Evolutionary conservation across 2,888 invertebrate genomes (phyloP), one percentile per base, ranked within the genome.

Genomic region (Chaetogeoica ovagalla): DNA sequence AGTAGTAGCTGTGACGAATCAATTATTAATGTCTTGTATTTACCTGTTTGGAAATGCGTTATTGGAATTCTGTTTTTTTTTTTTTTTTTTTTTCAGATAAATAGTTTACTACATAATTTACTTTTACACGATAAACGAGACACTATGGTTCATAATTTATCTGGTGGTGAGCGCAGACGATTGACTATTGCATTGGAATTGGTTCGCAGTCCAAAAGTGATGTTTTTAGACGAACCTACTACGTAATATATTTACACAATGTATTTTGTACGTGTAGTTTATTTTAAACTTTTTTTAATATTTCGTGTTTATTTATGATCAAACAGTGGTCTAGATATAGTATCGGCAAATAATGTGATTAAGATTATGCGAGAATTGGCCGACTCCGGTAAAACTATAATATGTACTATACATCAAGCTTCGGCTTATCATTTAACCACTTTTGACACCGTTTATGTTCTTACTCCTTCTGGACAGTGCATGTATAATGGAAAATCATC

Each of bases 341-440:
- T 93, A 52, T 91, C 94, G 66, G 92, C 95, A 81, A 94, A 92
- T 86, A 94, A 96, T 86, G 91, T 94, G 85, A 88, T 96, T 81
- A 89, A 90, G 82, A 86, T 96, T 82, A 88, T 97, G 71, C 94
- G 94, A 86, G 90, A 92, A 83, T 87, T 97, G 84, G 94, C 96
- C 0, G 87, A 89, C 82, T 93, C 94, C 84, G 96, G 96, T 11
- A 89, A 94, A 83, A 96, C 95, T 3, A 91, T 97, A 82, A 91
- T 97, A 79, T 93, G 94, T 85, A 94, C 94, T 30, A 94, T 97
- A 85, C 97, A 97, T 87, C 96, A 97, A 86, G 96, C 96, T 0
- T 95, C 94, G 81, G 95, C 95, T 4, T 88, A 91, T 73, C 88
- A 96, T 68, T 92, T 96, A 84, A 91, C 92, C 85, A 93, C 94